Evolutionary conservation across 2,797 vertebrate genomes (phyloP), one percentile per base, ranked within the genome.

Genomic region (Cuculus canorus): DNA sequence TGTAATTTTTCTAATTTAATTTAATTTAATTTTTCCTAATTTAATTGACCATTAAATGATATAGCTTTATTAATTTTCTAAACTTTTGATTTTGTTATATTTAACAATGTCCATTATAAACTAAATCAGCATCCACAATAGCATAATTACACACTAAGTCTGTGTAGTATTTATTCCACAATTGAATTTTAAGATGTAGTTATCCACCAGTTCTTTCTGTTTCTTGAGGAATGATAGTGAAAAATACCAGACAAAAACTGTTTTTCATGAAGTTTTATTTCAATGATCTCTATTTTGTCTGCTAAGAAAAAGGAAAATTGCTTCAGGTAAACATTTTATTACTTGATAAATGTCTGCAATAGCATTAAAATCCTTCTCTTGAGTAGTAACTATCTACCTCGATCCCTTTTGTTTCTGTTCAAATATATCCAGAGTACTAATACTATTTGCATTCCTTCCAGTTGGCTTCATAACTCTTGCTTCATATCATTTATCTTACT

Each of bases 301-400:
- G 66, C 39, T 85, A 75, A 59, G 54, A 50, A 64, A 94, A 89
- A 63, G 37, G 48, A 90, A 91, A 91, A 86, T 5, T 7, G 9
- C 86, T 90, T 82, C 78, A 76, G 37, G 57, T 82, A 90, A 92
- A 85, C 90, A 69, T 72, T 93, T 91, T 93, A 85, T 87, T 90
- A 70, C 59, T 64, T 48, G 39, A 50, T 73, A 32, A 91, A 41
- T 90, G 48, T 12, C 25, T 91, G 82, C 60, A 72, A 32, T 39
- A 91, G 50, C n/a, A 18, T 25, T 82, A 57, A 85, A 90, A 91
- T 85, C 57, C 72, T 3, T 78, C 59, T 80, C 32, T 69, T 69
- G 79, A 85, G 50, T 71, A 50, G 77, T 77, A 71, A 71, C 48
- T 75, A 18, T 69, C 37, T 68, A 77, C 22, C 32, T 61, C 35